Conservation (phyloP, 2,888 invertebrate species). For the Dermolepida albohirtum region DNA sequence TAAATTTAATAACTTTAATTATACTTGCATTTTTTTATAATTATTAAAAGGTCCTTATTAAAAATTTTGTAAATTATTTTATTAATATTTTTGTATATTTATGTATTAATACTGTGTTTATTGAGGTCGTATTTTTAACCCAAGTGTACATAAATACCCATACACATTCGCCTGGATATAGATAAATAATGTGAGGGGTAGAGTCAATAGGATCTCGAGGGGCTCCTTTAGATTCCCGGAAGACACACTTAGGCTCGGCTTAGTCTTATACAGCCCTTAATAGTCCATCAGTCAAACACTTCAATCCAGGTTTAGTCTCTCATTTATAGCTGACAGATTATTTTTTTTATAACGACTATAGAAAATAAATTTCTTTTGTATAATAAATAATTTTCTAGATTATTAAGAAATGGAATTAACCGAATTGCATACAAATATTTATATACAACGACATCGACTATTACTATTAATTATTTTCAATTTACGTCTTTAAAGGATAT, state of each 20-base stretch:
- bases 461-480: no score
- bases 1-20: no score
- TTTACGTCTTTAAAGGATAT: no score
- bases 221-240: constrained; percentile 48
- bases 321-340: constrained; percentile 43
- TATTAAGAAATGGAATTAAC: no score
- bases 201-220: constrained; percentile 71
- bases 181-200: constrained; percentile 59
- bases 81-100: no score
- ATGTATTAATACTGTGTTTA: no score
- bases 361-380: neutral
- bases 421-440: no score
- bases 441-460: no score
- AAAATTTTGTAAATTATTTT: no score
- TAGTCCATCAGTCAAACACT: constrained; percentile 56
- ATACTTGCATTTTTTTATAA: no score
- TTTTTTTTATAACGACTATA: constrained; percentile 19
- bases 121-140: neutral
- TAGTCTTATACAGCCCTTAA: constrained; percentile 52
- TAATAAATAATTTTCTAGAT: no score
- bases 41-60: no score
- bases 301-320: constrained; percentile 52
- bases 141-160: constrained; percentile 30
- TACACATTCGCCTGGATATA: constrained; percentile 29
- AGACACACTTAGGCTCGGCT: constrained; percentile 46